Evolutionary conservation across 2,888 invertebrate genomes (phyloP), one percentile per base, ranked within the genome.

Genomic region (Pegoplata infirma): DNA sequence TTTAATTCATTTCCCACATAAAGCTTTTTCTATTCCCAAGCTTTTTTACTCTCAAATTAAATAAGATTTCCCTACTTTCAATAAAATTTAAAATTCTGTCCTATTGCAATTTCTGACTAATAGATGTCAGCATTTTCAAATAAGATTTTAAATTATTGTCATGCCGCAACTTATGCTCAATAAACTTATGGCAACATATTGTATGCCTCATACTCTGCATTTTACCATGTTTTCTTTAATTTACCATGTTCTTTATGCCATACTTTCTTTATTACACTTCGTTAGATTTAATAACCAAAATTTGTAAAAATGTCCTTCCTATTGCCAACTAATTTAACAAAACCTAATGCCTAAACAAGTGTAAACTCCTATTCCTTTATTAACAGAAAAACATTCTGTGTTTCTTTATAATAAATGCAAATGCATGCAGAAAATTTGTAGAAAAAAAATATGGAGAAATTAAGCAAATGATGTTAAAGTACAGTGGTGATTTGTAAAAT

Each of bases 251-350:
- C n/a, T n/a, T n/a, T n/a, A n/a, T n/a, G n/a, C n/a, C n/a, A n/a
- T n/a, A n/a, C n/a, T n/a, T n/a, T n/a, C n/a, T n/a, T n/a, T 17
- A 47, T 17, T 25, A 63, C 28, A 53, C 28, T 68, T 75, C 68
- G 63, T 76, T 76, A 76, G 75, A 69, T 76, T 76, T 58, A 76
- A 76, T 76, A 76, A 69, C 40, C 32, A 7, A 75, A 76, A 61
- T 63, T 63, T 68, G 10, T 2, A 46, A 55, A 61, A 40, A 51
- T 23, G 17, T 36, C 32, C 53, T 51, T 47, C 17, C 47, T 61
- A 14, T 5, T 32, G 32, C 55, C 61, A 68, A 75, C 68, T 63
- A 63, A 68, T 63, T 63, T 63, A 68, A 44, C 55, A 61, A 19
- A 55, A 68, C 56, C 10, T 40, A 40, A 75, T 68, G 75, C 67